phyloP scores from a whole-genome alignment of 2,797 vertebrate genomes.

The Stomatorhinus walkeri region DNA sequence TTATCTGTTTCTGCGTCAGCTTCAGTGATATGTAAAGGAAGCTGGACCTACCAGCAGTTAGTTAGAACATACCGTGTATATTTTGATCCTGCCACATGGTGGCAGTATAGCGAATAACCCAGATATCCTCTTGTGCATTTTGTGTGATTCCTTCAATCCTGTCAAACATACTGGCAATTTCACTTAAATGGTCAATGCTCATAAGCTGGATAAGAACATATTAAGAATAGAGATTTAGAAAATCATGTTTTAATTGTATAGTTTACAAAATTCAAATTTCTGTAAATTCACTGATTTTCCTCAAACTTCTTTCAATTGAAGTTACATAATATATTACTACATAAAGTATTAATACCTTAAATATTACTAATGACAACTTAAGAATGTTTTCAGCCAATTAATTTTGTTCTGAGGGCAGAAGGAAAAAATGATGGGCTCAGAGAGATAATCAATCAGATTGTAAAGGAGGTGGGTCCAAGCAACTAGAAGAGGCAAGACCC shows the following conservation, averaged over 20 bases:
- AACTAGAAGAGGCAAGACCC: neutral
- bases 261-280: neutral
- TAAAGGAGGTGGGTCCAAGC: neutral
- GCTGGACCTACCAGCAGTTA: neutral
- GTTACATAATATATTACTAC: neutral
- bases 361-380: neutral
- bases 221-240: neutral
- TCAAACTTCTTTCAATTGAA: neutral
- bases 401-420: neutral
- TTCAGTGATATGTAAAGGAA: neutral
- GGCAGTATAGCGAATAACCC: neutral
- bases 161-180: neutral
- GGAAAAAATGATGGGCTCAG: neutral
- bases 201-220: neutral
- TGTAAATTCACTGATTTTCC: neutral
- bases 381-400: neutral
- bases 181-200: neutral
- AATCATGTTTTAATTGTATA: neutral
- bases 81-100: neutral
- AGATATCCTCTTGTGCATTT: neutral
- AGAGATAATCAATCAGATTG: neutral
- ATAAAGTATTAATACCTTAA: neutral
- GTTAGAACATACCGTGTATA: neutral
- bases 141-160: neutral
- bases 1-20: neutral